Percentiles rank a stretch among this genome's conserved stretches.
Evolutionary conservation across 2,888 invertebrate species (phyloP).

Genomic region (Hirtodrosophila confusa): DNA sequence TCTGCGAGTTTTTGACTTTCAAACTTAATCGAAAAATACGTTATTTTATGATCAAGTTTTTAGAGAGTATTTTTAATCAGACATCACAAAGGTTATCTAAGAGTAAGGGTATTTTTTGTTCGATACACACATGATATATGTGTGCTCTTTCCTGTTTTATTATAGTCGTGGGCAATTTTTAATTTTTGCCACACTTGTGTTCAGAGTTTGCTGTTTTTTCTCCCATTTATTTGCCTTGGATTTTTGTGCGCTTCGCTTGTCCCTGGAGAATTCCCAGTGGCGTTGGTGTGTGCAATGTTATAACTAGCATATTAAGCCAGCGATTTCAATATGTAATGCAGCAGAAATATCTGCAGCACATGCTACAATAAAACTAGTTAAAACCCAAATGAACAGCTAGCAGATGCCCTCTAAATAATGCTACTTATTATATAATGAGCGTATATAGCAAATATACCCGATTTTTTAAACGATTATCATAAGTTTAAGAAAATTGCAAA

Average conservation of each 20-base stretch:
- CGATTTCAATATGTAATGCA: constrained; percentile 57
- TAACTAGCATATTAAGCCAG: constrained; percentile 73
- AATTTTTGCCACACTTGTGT: constrained; percentile 34
- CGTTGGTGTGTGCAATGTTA: constrained; percentile 38
- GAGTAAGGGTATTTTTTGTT: constrained; percentile 16
- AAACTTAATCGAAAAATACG: too few relatives aligned
- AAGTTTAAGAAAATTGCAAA: too few relatives aligned
- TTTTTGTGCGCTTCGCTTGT: constrained; percentile 25
- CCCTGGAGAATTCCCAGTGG: constrained; percentile 25
- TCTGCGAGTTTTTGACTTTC: too few relatives aligned
- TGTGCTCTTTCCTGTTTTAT: constrained; percentile 29
- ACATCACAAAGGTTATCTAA: too few relatives aligned
- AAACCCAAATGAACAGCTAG: background rate
- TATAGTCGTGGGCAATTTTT: constrained; percentile 42
- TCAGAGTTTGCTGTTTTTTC: constrained; percentile 33
- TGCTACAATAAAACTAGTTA: constrained; percentile 29
- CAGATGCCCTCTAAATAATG: constrained; percentile 17
- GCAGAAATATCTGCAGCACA: constrained; percentile 42
- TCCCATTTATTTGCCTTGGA: constrained; percentile 39
- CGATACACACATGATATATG: background rate
- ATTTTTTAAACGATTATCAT: too few relatives aligned
- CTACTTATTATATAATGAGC: too few relatives aligned
- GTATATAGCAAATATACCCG: too few relatives aligned
- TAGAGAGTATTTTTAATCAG: too few relatives aligned
- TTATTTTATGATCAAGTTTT: too few relatives aligned